Conservation (phyloP, 1,140 invertebrate genomes). For the Neocloeon triangulifer region DNA sequence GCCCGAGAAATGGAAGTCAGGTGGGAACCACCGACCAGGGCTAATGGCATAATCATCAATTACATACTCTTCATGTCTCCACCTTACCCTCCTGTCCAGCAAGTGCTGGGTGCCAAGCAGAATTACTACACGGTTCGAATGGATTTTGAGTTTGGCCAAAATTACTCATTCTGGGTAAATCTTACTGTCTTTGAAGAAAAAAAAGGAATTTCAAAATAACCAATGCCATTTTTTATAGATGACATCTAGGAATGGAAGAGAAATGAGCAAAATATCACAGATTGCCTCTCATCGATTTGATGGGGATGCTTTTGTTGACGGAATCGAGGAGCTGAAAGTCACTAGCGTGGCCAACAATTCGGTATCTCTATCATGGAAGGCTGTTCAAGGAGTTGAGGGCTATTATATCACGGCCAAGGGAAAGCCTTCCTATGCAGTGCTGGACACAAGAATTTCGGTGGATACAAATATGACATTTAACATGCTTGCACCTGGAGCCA, state of each 20-base stretch:
- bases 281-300: no score
- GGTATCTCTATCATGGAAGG: no score
- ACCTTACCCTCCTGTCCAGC: slow-evolving; percentile 20
- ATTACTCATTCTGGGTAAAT: slow-evolving; percentile 54
- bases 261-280: no score
- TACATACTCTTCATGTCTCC: slow-evolving; percentile 42
- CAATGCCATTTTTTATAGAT: no score
- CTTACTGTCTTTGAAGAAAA: no score
- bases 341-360: no score
- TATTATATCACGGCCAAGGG: slow-evolving; percentile 28
- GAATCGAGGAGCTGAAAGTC: no score
- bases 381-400: slow-evolving; percentile 28
- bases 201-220: background rate
- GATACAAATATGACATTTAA: no score
- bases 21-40: slow-evolving; percentile 37
- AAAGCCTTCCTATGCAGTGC: slow-evolving; percentile 23
- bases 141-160: slow-evolving; percentile 30
- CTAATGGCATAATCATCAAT: slow-evolving; percentile 33
- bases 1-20: slow-evolving; percentile 33
- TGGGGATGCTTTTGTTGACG: no score
- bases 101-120: slow-evolving; percentile 13
- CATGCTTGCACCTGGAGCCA: slow-evolving; percentile 25
- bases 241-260: no score
- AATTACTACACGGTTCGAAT: slow-evolving; percentile 24
- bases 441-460: slow-evolving; percentile 10